Evolutionary conservation across 2,888 invertebrate species (phyloP).

Genomic region (Syrphus vitripennis): DNA sequence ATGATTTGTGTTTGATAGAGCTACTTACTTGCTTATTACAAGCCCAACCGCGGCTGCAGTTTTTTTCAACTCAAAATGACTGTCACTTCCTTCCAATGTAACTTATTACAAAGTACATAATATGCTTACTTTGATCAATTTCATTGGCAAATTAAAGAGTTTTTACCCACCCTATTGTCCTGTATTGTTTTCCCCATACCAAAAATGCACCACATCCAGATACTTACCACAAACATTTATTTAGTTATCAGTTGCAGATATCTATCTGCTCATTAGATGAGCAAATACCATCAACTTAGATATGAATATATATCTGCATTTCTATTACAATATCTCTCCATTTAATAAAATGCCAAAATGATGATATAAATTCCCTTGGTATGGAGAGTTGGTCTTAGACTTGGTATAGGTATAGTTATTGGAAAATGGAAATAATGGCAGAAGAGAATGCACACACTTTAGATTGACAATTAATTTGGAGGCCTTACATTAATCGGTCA

Average conservation of each 20-base stretch:
- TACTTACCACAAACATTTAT: constrained; percentile 45
- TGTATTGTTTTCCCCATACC: constrained; percentile 17
- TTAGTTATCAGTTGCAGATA: constrained; percentile 68
- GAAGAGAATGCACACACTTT: constrained; percentile 38
- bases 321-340: constrained; percentile 13
- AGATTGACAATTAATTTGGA: constrained; percentile 70
- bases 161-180: constrained; percentile 25
- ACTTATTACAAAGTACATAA: not conserved
- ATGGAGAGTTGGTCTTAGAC: not conserved
- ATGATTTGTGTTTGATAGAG: too few species aligned
- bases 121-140: too few species aligned
- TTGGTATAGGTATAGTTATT: not conserved
- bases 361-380: constrained; percentile 18
- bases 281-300: not conserved
- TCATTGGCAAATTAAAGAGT: constrained; percentile 45
- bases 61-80: too few species aligned
- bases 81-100: too few species aligned
- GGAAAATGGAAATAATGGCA: constrained; percentile 29
- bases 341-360: constrained; percentile 33
- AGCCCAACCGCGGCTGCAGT: too few species aligned
- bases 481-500: constrained; percentile 68
- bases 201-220: not conserved
- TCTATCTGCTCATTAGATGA: constrained; percentile 61
- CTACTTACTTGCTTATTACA: too few species aligned
- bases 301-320: not conserved